These are phyloP conservation scores for Tuberolachnus salignus DNA, from an alignment of 2,888 invertebrate species.

Conservation along the genomic window DNA sequence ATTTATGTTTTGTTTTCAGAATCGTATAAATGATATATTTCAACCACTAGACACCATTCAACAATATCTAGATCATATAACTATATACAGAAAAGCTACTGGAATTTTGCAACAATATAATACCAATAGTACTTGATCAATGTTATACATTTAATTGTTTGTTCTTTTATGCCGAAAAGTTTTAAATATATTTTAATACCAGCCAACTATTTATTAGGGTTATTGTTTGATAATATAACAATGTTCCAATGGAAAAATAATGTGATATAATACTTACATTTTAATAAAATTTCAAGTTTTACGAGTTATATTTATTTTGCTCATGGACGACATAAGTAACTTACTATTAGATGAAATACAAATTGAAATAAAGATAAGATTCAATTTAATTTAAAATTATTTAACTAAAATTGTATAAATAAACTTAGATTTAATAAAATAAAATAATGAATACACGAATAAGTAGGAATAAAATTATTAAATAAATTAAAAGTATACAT, in stretches of 20 bases:
- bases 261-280: constrained; percentile 13
- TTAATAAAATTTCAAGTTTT: background rate
- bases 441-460: constrained; percentile 24
- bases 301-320: constrained; percentile 1
- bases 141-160: background rate
- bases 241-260: constrained; percentile 16
- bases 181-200: background rate
- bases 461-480: constrained; percentile 31
- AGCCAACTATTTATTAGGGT: background rate
- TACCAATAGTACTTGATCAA: constrained; percentile 31
- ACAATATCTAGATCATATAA: constrained; percentile 93
- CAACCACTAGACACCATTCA: constrained; percentile 90
- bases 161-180: constrained; percentile 4
- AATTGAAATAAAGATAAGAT: constrained; percentile 23
- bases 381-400: constrained; percentile 19
- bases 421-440: constrained; percentile 19
- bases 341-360: constrained; percentile 19
- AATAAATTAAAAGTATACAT: constrained; percentile 25
- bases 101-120: constrained; percentile 58
- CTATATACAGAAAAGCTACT: constrained; percentile 79
- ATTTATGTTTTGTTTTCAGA: constrained; percentile 62
- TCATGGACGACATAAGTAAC: background rate
- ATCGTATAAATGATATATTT: constrained; percentile 82
- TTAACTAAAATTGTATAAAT: constrained; percentile 18
- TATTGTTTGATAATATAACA: background rate